Evolutionary conservation across 2,797 vertebrate genomes (phyloP).

Genomic region (Urophycis tenuis): DNA sequence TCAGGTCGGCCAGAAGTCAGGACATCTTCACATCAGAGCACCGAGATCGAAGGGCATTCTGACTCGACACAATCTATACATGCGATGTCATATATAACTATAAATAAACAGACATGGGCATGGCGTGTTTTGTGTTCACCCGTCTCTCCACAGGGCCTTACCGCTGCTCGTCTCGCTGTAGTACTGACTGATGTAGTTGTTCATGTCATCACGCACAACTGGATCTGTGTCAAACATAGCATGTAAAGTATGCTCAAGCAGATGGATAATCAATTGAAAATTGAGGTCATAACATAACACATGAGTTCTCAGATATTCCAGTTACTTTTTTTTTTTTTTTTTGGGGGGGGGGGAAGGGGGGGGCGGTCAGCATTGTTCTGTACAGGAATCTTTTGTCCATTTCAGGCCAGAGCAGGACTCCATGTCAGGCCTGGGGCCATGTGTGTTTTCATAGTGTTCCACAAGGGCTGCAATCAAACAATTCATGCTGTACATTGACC

Average conservation of each 20-base stretch:
- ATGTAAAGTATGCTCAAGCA: not conserved
- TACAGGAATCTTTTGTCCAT: conserved; percentile 23
- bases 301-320: not conserved
- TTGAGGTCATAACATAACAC: not conserved
- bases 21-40: too few species aligned
- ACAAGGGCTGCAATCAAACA: not conserved
- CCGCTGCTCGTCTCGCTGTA: conserved; percentile 89
- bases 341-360: not conserved
- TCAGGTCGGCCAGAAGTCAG: too few species aligned
- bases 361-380: not conserved
- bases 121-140: too few species aligned
- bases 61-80: not conserved
- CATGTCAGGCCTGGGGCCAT: conserved; percentile 1
- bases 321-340: not conserved
- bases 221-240: conserved; percentile 61
- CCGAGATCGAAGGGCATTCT: not conserved
- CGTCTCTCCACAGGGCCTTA: conserved; percentile 61
- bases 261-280: not conserved
- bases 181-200: conserved; percentile 95
- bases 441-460: not conserved
- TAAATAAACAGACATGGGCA: not conserved
- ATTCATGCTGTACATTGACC: conserved; percentile 46
- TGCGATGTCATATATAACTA: not conserved
- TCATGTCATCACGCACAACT: conserved; percentile 85
- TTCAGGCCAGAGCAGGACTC: conserved; percentile 10